Percentiles rank a stretch among this genome's conserved stretches.
Conservation (phyloP, 2,888 invertebrate species). For the Heterodera filipjevi region DNA sequence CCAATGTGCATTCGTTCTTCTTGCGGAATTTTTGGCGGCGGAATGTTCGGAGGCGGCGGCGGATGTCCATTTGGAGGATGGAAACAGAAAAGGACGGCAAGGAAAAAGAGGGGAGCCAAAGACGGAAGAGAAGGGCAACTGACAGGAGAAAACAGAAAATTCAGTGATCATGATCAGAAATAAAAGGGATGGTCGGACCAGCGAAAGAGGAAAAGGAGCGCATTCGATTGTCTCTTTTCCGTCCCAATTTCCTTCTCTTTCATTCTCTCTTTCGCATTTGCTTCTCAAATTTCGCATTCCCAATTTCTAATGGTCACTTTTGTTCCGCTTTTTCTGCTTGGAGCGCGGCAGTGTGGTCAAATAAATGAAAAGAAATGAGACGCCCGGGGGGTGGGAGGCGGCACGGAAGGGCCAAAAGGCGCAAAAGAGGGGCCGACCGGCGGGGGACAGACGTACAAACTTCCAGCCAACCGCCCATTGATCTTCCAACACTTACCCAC, state of each 20-base stretch:
- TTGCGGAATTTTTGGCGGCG: slow-evolving; percentile 22
- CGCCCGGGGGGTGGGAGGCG: too few relatives aligned
- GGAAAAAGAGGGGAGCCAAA: neutral
- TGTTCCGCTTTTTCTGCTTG: neutral
- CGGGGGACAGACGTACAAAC: neutral
- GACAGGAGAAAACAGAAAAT: neutral
- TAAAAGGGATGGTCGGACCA: neutral
- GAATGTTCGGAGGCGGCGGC: slow-evolving; percentile 29
- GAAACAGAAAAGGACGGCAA: slow-evolving; percentile 23
- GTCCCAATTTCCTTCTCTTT: neutral
- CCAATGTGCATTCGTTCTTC: slow-evolving; percentile 32
- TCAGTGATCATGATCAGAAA: neutral
- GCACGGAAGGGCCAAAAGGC: neutral
- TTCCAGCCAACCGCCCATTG: neutral
- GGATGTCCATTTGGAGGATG: slow-evolving; percentile 26
- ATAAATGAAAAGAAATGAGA: neutral
- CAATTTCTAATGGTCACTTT: neutral
- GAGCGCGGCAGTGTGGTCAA: neutral
- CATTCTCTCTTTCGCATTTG: neutral
- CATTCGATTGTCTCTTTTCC: too few relatives aligned
- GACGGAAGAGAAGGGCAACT: neutral
- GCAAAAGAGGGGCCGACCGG: neutral
- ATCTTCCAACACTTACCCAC: neutral
- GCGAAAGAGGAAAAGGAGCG: too few relatives aligned
- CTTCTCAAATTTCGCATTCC: neutral